Percentiles rank a stretch among this genome's conserved stretches.
Conservation (phyloP, 2,888 invertebrate genomes). For the Halictus quadricinctus region DNA sequence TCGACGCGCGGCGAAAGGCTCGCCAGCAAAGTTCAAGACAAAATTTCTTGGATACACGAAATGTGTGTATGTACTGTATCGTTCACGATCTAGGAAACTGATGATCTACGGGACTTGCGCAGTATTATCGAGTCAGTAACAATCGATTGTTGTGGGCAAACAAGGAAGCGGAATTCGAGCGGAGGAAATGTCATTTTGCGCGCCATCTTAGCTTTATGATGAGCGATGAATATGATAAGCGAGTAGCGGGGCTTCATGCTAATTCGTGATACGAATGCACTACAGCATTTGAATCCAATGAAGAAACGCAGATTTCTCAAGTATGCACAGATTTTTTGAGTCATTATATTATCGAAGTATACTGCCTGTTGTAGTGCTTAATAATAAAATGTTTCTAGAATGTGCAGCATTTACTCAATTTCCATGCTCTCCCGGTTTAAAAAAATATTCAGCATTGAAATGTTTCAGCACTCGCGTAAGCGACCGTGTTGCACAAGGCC, state of each 20-base stretch:
- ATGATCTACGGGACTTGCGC: neutral
- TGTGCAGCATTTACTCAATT: neutral
- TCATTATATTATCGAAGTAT: neutral
- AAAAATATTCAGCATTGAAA: neutral
- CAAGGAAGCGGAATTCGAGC: too few species aligned
- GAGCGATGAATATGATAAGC: neutral
- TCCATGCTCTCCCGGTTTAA: neutral
- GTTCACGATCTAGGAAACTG: neutral
- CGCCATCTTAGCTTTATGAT: neutral
- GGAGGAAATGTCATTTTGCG: too few species aligned
- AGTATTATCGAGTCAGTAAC: neutral
- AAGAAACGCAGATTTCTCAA: too few species aligned
- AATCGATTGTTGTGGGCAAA: too few species aligned
- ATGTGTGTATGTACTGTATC: neutral
- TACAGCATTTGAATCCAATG: too few species aligned
- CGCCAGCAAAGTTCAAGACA: neutral
- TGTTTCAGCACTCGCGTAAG: conserved; percentile 1
- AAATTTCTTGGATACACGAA: neutral
- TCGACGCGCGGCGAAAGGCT: neutral
- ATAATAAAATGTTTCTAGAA: neutral
- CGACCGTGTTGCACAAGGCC: neutral
- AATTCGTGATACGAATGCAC: neutral
- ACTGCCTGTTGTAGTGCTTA: too few species aligned
- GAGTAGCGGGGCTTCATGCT: neutral
- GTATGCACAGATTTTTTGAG: too few species aligned